Base-by-base conservation (phyloP, 1,140 invertebrate genomes). In the Caerostris extrusa region DNA sequence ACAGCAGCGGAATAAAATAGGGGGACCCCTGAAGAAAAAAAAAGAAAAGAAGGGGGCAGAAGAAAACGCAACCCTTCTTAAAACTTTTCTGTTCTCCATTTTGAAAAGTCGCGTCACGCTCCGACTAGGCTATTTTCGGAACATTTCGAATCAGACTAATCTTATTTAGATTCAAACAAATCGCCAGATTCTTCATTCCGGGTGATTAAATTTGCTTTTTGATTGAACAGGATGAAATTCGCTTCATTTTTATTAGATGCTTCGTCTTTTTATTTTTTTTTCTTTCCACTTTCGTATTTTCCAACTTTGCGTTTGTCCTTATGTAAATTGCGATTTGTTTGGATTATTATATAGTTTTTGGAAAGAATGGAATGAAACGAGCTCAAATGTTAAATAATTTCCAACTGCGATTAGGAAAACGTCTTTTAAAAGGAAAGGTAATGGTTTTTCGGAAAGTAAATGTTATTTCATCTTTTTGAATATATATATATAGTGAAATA, bases 141-240 rank as follows among this genome's bases (percentile, higher is more conserved):
- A 17, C n/a, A 61, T 87, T 87, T 87, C n/a, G 50, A 87, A 87
- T 87, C 85, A 87, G 85, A 87, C 85, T 60, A 87, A 87, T 87
- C 85, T 58, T 58, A 87, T 87, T 87, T 87, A 87, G 85, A 87
- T 87, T 87, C 85, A 87, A 87, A 87, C 58, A 87, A 87, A 87
- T 87, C 85, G 85, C 82, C 82, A 53, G 50, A 85, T 85, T 61
- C 85, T 61, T 87, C n/a, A 87, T 53, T 34, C 57, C 5, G 5
- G 53, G 10, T 64, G 85, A 87, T 87, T 87, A 87, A 87, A 64
- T 87, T 87, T 60, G 17, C 58, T 58, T 87, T 56, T 61, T 87
- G 85, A 87, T 61, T 87, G 85, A 87, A 87, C 17, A 57, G 82
- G 56, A 85, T 58, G 82, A 56, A 87, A 61, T 53, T 10, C 5